A percentile compares a stretch with the other conserved stretches of the same genome.
phyloP scores from a whole-genome alignment of 1,140 invertebrate species.

The Rhyacophila brunnea region DNA sequence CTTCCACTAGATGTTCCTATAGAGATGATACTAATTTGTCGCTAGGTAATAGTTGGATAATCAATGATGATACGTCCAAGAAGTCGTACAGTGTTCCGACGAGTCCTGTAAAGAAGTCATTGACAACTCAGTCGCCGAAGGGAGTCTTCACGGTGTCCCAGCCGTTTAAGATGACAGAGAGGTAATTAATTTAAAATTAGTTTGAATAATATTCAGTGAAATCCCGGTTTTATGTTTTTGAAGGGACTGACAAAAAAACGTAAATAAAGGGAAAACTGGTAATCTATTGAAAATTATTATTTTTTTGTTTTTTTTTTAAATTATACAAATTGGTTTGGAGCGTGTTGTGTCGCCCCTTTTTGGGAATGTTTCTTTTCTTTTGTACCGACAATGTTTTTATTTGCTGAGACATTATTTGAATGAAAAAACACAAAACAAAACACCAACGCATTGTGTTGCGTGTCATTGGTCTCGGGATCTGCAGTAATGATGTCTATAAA shows the following conservation, averaged over 20 bases:
- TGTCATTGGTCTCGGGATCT: background rate
- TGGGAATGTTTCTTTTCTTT: no score
- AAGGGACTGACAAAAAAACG: no score
- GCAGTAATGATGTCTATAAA: no score
- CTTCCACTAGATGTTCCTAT: slow-evolving; percentile 41
- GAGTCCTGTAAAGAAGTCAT: slow-evolving; percentile 48
- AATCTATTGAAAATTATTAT: no score
- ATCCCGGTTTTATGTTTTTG: no score
- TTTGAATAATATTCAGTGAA: no score
- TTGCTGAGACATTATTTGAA: no score
- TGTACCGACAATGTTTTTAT: no score
- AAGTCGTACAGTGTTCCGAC: slow-evolving; percentile 56
- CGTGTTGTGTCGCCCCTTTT: no score
- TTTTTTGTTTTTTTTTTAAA: no score
- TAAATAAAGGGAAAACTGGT: no score
- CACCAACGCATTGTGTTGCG: background rate
- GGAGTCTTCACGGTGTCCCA: slow-evolving; percentile 59
- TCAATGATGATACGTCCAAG: slow-evolving; percentile 27
- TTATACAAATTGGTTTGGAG: no score
- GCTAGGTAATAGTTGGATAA: slow-evolving; percentile 29
- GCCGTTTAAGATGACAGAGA: slow-evolving; percentile 66
- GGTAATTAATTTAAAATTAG: slow-evolving; percentile 54
- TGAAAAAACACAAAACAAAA: background rate
- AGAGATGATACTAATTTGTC: slow-evolving; percentile 31
- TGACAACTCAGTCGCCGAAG: slow-evolving; percentile 38